These are phyloP conservation scores for Phoxinus phoxinus DNA, from an alignment of 2,113 vertebrate genomes.

Conservation along the genomic window DNA sequence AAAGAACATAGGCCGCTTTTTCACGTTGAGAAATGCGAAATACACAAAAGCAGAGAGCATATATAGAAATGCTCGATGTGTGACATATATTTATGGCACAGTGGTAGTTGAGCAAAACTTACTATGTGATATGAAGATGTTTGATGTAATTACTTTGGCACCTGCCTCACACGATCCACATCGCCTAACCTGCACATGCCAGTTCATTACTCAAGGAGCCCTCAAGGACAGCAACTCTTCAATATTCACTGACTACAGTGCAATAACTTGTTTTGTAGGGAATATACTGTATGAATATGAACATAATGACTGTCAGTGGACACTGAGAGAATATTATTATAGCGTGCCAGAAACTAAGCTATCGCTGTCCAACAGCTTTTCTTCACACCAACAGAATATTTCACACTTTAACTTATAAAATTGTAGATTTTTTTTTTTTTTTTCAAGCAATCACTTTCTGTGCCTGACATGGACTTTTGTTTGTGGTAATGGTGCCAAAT, in stretches of 20 bases:
- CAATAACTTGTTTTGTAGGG: slow-evolving; percentile 3
- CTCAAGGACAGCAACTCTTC: slow-evolving; percentile 1
- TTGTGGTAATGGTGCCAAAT: background rate
- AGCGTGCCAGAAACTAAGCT: background rate
- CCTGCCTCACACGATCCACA: slow-evolving; percentile 27
- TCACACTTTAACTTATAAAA: background rate
- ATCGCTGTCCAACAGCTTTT: background rate
- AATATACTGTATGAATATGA: background rate
- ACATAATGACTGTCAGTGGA: background rate
- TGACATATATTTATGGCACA: background rate
- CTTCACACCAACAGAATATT: slow-evolving; percentile 3
- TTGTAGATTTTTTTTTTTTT: background rate
- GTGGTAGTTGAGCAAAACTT: slow-evolving; percentile 10
- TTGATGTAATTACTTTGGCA: slow-evolving; percentile 29
- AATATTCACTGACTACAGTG: slow-evolving; percentile 12
- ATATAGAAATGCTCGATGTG: background rate
- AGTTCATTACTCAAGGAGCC: slow-evolving; percentile 32
- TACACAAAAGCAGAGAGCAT: background rate
- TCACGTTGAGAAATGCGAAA: slow-evolving; percentile 1
- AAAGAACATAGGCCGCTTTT: slow-evolving; percentile 25
- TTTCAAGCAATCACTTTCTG: background rate
- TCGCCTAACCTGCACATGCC: slow-evolving; percentile 5
- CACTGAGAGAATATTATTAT: background rate
- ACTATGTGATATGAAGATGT: slow-evolving; percentile 20
- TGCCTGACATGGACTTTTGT: background rate